A percentile compares a stretch with the other conserved stretches of the same genome.
Evolutionary conservation across 2,888 invertebrate species (phyloP).

Genomic region (Apotomis betuletana): DNA sequence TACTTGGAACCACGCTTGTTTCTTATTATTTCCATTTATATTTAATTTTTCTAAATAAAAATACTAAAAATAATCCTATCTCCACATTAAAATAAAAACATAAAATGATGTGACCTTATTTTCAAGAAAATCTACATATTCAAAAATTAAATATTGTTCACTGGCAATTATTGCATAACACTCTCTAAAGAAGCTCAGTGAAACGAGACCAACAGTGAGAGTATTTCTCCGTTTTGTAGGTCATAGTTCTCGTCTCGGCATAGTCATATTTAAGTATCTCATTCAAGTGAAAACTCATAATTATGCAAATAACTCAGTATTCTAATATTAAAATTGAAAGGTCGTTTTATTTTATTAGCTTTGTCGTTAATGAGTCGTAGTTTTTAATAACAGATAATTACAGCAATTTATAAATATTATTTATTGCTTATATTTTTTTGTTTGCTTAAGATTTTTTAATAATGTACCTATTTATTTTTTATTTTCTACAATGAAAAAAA

Average conservation of each 20-base stretch:
- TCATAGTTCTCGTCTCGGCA: slow-evolving; percentile 59
- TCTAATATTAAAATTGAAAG: background rate
- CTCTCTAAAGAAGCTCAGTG: slow-evolving; percentile 47
- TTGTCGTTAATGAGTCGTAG: background rate
- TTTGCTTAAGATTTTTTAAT: background rate
- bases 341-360: background rate
- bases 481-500: background rate
- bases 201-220: slow-evolving; percentile 69
- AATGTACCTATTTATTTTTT: background rate
- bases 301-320: slow-evolving; percentile 6
- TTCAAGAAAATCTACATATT: no score
- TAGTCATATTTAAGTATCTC: slow-evolving; percentile 52
- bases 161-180: slow-evolving; percentile 50
- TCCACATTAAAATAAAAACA: no score
- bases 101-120: no score
- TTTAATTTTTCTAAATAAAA: no score
- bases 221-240: slow-evolving; percentile 73
- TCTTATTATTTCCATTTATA: no score
- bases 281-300: slow-evolving; percentile 63
- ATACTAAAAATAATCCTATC: no score
- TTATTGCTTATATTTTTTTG: no score
- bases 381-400: no score
- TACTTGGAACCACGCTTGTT: no score
- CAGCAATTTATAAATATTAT: background rate
- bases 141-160: no score